Conservation (phyloP, 1,140 invertebrate genomes). For the Chironomus tepperi region DNA sequence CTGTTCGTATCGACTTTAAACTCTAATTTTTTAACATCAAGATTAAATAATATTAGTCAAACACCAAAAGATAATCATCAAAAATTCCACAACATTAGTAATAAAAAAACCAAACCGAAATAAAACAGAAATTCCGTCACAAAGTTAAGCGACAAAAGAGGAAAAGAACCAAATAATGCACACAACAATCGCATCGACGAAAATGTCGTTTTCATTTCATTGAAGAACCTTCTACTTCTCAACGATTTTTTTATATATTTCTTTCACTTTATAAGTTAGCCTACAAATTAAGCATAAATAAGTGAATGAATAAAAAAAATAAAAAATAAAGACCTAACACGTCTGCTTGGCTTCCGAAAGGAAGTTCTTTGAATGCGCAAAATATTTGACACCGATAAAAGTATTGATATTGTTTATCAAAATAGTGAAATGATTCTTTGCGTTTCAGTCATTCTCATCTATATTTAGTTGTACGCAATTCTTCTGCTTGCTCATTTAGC, state of each 20-base stretch:
- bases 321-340: not conserved
- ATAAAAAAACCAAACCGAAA: too few relatives aligned
- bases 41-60: too few relatives aligned
- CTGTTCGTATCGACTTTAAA: too few relatives aligned
- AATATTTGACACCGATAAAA: slow-evolving; percentile 17
- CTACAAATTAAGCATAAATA: too few relatives aligned
- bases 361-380: slow-evolving; percentile 19
- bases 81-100: too few relatives aligned
- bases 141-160: not conserved
- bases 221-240: too few relatives aligned
- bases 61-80: too few relatives aligned
- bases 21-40: too few relatives aligned
- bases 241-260: too few relatives aligned
- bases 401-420: not conserved
- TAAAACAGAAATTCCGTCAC: not conserved
- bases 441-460: too few relatives aligned
- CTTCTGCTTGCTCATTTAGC: not conserved
- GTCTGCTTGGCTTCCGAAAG: slow-evolving; percentile 20
- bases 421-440: not conserved
- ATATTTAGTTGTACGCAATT: not conserved
- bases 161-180: not conserved
- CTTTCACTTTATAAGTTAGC: too few relatives aligned
- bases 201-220: not conserved
- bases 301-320: not conserved
- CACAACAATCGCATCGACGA: not conserved